Base-by-base conservation (phyloP, 2,113 vertebrate species). In the Opisthocomus hoazin region DNA sequence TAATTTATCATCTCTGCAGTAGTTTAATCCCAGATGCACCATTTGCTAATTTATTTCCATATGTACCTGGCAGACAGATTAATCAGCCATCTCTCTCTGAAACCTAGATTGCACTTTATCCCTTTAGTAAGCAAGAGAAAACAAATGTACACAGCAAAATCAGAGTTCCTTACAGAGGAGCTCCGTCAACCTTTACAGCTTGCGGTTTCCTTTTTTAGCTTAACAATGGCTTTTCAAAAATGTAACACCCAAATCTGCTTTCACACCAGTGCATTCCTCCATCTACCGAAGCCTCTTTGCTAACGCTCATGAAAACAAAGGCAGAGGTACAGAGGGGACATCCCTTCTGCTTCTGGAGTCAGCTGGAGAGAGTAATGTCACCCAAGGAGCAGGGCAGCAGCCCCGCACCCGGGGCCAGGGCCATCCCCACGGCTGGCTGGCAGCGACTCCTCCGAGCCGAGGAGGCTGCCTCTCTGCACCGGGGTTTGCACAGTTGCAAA, bases 11-110 rank as follows among this genome's bases (percentile, higher is more conserved):
- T 98, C 97, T 97, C 97, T 96, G 97, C 97, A 93, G 97, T 96
- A 96, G 95, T 92, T 93, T 96, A 97, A 96, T 98, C 98, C 98
- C 98, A 97, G 96, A 97, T 96, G 98, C 84, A 94, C 93, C 96
- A 96, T 97, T 98, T 98, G 90, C 97, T 98, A 98, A 98, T 98
- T 98, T 98, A 98, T 98, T 98, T 98, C 98, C 98, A 98, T 98
- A 98, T 97, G 97, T 97, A 98, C 95, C 97, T 97, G 97, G 98
- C 97, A 98, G 97, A 98, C 96, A 98, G 96, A 98, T 98, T 98
- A 98, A 98, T 98, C 97, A 98, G 96, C 90, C 91, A 96, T 96
- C 95, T 97, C 97, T 94, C 96, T 97, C 94, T 87, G 96, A 98
- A 98, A 98, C 87, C 92, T 93, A 87, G 94, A 95, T 93, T 97